These are phyloP conservation scores for Bombus fervidus DNA, from an alignment of 1,140 invertebrate species.

Conservation along the genomic window DNA sequence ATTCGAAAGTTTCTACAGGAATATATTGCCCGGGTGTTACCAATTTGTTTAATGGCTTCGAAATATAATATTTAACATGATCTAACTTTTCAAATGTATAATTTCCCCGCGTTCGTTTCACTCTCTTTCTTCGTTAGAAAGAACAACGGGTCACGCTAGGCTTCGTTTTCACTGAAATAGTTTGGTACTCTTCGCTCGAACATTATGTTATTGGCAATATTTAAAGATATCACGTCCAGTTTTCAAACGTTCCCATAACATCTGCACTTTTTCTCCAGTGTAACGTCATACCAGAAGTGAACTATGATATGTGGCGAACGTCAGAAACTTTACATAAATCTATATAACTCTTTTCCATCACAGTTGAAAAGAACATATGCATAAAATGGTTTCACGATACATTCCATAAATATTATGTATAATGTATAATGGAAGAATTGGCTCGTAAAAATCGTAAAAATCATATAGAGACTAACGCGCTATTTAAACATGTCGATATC, in stretches of 20 bases:
- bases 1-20: neutral
- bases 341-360: neutral
- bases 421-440: neutral
- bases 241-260: neutral
- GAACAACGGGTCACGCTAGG: neutral
- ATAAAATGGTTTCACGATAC: too few species aligned
- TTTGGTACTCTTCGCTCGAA: too few species aligned
- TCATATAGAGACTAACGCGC: neutral
- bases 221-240: neutral
- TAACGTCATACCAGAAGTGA: neutral
- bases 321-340: neutral
- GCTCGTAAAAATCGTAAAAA: neutral
- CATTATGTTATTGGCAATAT: constrained; percentile 29
- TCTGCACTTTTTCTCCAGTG: neutral
- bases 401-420: too few species aligned
- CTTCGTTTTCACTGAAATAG: neutral
- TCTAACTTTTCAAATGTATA: neutral
- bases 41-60: neutral
- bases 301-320: neutral
- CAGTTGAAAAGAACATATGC: neutral
- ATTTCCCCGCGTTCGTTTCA: neutral
- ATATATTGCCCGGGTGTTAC: neutral
- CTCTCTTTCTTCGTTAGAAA: neutral
- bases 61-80: neutral
- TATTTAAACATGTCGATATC: neutral